Conservation (phyloP, 2,797 vertebrate species). For the Hoplostethus atlanticus region DNA sequence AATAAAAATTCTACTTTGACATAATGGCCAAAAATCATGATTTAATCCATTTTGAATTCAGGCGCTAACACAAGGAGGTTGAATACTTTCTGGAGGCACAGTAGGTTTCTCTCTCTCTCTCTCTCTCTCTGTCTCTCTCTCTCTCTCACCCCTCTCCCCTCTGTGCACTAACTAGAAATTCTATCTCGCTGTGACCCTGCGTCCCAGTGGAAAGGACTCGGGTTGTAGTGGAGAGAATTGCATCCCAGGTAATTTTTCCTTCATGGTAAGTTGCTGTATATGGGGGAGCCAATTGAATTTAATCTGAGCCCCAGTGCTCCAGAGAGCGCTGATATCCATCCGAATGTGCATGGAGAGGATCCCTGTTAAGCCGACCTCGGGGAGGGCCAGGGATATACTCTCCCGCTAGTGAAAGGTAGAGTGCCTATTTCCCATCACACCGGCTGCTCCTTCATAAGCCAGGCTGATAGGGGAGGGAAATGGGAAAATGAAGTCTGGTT, state of each 20-base stretch:
- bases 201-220: slow-evolving; percentile 21
- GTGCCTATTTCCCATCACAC: slow-evolving; percentile 42
- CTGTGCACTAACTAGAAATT: slow-evolving; percentile 24
- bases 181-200: slow-evolving; percentile 22
- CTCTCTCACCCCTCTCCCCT: slow-evolving; percentile 6
- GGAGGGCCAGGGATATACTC: slow-evolving; percentile 48
- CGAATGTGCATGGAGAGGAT: slow-evolving; percentile 49
- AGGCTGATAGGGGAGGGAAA: slow-evolving; percentile 38
- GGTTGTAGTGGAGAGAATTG: slow-evolving; percentile 37
- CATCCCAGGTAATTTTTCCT: slow-evolving; percentile 25
- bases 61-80: too few species aligned
- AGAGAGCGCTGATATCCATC: slow-evolving; percentile 52
- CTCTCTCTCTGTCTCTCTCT: neutral
- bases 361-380: slow-evolving; percentile 53
- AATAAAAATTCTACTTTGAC: too few species aligned
- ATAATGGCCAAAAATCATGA: too few species aligned
- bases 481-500: slow-evolving; percentile 35
- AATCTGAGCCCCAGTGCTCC: slow-evolving; percentile 50
- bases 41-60: too few species aligned
- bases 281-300: slow-evolving; percentile 49
- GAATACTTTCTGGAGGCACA: too few species aligned
- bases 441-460: slow-evolving; percentile 47
- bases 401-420: slow-evolving; percentile 52
- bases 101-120: neutral
- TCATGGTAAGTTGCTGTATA: slow-evolving; percentile 33